phyloP scores from a whole-genome alignment of 2,797 vertebrate genomes.

The Tolypeutes matacus region DNA sequence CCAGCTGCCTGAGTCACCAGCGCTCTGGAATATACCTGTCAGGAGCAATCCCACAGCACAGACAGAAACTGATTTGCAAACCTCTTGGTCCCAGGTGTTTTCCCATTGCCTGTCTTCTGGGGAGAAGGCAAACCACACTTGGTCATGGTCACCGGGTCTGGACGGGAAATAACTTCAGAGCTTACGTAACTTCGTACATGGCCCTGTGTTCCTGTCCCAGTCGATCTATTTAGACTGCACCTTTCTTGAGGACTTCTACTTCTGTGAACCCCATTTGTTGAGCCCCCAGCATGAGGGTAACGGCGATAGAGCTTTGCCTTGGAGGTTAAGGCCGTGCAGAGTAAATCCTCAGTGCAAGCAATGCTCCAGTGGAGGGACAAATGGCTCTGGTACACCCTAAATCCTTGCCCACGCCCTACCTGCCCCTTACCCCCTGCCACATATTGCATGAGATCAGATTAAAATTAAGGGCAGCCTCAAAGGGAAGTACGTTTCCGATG shows the following conservation, averaged over 20 bases:
- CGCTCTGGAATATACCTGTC: background rate
- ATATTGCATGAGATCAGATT: background rate
- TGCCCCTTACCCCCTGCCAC: too few species aligned
- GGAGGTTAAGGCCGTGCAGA: accelerated
- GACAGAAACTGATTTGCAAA: background rate
- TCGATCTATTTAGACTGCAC: background rate
- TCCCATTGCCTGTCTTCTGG: background rate
- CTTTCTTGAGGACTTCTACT: background rate
- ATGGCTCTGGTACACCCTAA: accelerated
- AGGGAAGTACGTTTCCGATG: accelerated
- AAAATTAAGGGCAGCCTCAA: too few species aligned
- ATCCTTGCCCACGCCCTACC: background rate
- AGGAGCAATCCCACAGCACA: background rate
- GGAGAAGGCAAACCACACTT: background rate
- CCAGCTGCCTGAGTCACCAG: background rate
- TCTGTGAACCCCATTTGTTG: background rate
- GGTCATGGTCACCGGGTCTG: background rate
- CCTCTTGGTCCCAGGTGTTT: background rate
- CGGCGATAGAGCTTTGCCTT: background rate
- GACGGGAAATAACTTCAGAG: background rate
- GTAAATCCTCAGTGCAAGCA: background rate
- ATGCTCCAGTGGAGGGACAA: background rate
- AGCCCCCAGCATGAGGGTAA: accelerated
- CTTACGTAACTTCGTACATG: background rate
- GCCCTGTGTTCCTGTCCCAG: background rate